Evolutionary conservation across 2,888 invertebrate genomes (phyloP).

Genomic region (Podotricha telesiphe): DNA sequence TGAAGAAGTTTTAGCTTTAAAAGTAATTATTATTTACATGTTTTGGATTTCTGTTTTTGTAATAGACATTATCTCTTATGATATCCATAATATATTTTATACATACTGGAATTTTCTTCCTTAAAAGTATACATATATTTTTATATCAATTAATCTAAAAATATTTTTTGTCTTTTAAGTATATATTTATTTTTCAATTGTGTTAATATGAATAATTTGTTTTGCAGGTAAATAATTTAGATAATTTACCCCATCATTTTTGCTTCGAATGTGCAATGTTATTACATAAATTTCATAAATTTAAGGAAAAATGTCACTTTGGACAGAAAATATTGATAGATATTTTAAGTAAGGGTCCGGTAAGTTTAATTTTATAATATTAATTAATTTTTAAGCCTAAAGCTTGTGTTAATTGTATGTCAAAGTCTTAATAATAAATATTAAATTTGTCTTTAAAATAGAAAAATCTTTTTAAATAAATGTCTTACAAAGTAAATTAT

Average conservation of each 20-base stretch:
- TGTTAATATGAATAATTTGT: not conserved
- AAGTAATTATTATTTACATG: slow-evolving; percentile 47
- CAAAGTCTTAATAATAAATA: too few relatives aligned
- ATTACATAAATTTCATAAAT: slow-evolving; percentile 67
- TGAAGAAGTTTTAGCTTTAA: slow-evolving; percentile 64
- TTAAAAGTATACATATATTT: not conserved
- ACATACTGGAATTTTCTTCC: not conserved
- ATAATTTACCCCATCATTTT: slow-evolving; percentile 64
- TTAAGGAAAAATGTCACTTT: slow-evolving; percentile 66
- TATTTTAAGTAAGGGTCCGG: slow-evolving; percentile 59
- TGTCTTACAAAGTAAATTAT: too few relatives aligned
- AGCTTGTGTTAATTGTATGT: too few relatives aligned
- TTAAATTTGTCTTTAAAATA: too few relatives aligned
- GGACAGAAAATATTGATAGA: slow-evolving; percentile 61
- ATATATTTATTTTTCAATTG: not conserved
- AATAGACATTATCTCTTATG: not conserved
- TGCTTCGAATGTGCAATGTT: slow-evolving; percentile 69
- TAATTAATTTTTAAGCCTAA: too few relatives aligned
- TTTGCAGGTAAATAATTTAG: slow-evolving; percentile 59
- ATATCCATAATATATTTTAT: not conserved
- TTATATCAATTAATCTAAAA: not conserved
- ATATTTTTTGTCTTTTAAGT: not conserved
- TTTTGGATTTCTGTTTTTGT: not conserved
- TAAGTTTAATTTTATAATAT: slow-evolving; percentile 49
- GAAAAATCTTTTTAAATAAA: too few relatives aligned